Percentiles rank a stretch among this genome's conserved stretches.
Evolutionary conservation across 2,797 vertebrate genomes (phyloP).

Genomic region (Coilia nasus): DNA sequence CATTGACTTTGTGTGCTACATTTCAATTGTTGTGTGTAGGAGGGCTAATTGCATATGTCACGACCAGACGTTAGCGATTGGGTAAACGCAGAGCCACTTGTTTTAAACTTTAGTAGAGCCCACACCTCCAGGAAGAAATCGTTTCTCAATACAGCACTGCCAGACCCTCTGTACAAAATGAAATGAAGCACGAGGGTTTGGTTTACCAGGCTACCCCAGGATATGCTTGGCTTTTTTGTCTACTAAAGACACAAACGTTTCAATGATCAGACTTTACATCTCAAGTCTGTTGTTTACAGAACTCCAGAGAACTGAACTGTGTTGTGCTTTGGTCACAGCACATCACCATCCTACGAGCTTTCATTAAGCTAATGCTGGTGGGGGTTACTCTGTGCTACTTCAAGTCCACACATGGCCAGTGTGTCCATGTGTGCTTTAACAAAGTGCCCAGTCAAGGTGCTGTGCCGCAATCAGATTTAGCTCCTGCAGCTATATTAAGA

Average conservation of each 20-base stretch:
- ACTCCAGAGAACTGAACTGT: background rate
- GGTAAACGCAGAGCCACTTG: no score
- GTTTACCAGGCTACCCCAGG: no score
- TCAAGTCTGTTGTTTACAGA: background rate
- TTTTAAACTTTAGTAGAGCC: no score
- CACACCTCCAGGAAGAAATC: no score
- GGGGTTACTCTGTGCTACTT: background rate
- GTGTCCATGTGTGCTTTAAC: background rate
- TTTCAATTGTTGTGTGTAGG: no score
- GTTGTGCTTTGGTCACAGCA: background rate
- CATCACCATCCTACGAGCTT: background rate
- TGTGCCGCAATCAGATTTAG: constrained; percentile 11
- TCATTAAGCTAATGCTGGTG: constrained; percentile 4
- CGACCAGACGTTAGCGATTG: no score
- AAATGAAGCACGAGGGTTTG: no score
- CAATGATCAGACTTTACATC: background rate
- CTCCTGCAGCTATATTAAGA: constrained; percentile 30
- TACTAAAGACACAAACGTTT: background rate
- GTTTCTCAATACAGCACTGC: no score
- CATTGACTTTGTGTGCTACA: no score
- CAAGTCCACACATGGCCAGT: background rate
- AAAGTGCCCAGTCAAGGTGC: constrained; percentile 17
- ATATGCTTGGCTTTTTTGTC: no score
- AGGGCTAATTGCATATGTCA: no score
- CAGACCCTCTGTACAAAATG: no score